Evolutionary conservation across 2,888 invertebrate genomes (phyloP).

Genomic region (Apocheima hispidaria): DNA sequence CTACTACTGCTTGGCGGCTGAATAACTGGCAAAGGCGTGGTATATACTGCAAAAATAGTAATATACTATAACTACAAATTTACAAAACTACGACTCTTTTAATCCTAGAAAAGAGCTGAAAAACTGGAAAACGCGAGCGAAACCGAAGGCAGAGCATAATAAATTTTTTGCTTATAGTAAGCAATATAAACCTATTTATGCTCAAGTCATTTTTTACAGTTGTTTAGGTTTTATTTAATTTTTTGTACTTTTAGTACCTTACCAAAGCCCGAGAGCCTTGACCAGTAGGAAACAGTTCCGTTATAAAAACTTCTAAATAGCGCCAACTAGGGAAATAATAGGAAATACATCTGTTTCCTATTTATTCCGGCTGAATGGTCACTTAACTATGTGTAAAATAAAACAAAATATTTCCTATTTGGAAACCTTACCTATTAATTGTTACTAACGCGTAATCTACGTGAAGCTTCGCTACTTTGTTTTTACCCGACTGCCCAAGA

Average conservation of each 20-base stretch:
- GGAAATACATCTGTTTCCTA: conserved; percentile 20
- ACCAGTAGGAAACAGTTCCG: conserved; percentile 18
- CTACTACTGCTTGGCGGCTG: no score
- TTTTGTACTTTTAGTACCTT: not conserved
- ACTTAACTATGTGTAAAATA: conserved; percentile 13
- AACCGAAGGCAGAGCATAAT: no score
- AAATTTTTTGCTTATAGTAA: no score
- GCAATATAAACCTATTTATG: not conserved
- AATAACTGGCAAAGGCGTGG: no score
- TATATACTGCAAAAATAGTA: no score
- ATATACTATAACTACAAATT: no score
- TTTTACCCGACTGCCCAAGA: no score
- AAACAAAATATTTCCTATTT: conserved; percentile 21
- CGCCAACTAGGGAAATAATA: conserved; percentile 33
- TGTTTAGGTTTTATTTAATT: conserved; percentile 1
- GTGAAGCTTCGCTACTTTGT: not conserved
- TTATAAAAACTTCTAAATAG: conserved; percentile 23
- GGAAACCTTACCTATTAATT: not conserved
- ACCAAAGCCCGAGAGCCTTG: conserved; percentile 13
- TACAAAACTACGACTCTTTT: not conserved
- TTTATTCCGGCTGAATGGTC: conserved; percentile 28
- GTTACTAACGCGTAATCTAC: no score
- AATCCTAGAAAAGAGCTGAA: no score
- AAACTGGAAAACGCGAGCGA: not conserved
- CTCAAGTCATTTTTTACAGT: not conserved